Conservation (phyloP, 1,140 invertebrate genomes). For the Tetragonula clypearis region DNA sequence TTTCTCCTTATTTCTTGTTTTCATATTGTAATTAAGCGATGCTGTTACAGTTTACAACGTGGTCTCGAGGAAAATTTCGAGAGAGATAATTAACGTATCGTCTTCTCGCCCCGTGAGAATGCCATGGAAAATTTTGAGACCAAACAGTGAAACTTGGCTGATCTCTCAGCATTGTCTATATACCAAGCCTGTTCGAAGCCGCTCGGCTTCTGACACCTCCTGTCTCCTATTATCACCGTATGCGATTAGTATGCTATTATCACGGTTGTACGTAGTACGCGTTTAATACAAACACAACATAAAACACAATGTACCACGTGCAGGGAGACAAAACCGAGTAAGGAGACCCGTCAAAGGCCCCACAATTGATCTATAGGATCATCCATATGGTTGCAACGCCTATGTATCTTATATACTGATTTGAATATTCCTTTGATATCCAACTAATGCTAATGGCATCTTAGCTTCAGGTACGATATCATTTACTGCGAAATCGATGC, state of each 20-base stretch:
- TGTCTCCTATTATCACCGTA: constrained; percentile 18
- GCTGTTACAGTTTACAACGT: neutral
- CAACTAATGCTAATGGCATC: neutral
- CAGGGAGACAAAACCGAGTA: constrained; percentile 12
- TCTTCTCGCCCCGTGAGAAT: too few species aligned
- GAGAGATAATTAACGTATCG: neutral
- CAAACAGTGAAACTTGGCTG: constrained; percentile 19
- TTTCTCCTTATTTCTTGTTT: neutral
- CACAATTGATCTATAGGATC: constrained; percentile 25
- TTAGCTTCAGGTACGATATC: neutral
- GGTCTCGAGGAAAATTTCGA: neutral
- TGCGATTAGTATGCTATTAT: constrained; percentile 19
- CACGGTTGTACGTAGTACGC: neutral
- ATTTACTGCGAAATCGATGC: neutral
- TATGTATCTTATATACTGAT: neutral
- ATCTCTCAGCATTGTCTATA: neutral
- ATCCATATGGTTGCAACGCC: neutral
- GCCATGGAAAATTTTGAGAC: constrained; percentile 7
- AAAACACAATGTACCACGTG: constrained; percentile 21
- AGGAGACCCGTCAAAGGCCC: constrained; percentile 1
- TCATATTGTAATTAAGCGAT: neutral
- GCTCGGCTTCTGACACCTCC: neutral
- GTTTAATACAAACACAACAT: constrained; percentile 22
- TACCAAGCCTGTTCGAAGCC: too few species aligned
- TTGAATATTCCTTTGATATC: constrained; percentile 19